Evolutionary conservation across 2,113 vertebrate species (phyloP).

Genomic region (Anarhynchus alexandrinus): DNA sequence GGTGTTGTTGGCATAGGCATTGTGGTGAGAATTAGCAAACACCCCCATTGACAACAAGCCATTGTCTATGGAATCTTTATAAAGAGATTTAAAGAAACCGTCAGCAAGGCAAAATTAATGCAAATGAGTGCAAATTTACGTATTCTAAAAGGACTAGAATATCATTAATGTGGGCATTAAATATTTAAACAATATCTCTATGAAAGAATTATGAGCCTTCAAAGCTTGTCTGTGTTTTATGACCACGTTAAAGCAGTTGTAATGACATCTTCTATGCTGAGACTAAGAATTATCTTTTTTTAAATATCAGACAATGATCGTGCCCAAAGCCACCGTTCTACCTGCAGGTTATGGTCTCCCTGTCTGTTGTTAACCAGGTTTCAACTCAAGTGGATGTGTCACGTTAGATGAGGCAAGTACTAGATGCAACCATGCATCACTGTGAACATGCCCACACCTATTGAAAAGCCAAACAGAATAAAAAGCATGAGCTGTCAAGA

Average conservation of each 20-base stretch:
- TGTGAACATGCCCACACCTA: neutral
- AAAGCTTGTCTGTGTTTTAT: neutral
- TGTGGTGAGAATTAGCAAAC: neutral
- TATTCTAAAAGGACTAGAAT: conserved; percentile 54
- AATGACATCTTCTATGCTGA: neutral
- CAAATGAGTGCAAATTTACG: conserved; percentile 43
- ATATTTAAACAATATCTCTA: conserved; percentile 63
- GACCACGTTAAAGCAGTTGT: neutral
- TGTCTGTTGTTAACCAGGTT: neutral
- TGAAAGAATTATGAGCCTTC: conserved; percentile 51
- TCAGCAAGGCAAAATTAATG: conserved; percentile 42
- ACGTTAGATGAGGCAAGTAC: neutral
- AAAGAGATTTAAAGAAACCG: neutral
- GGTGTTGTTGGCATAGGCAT: neutral
- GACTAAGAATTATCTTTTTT: neutral
- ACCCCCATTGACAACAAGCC: neutral
- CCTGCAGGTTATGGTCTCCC: neutral
- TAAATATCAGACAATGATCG: neutral
- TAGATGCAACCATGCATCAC: too few relatives aligned
- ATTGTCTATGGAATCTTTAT: neutral
- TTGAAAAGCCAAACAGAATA: neutral
- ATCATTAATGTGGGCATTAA: conserved; percentile 56
- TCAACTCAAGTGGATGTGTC: neutral
- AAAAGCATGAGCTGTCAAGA: accelerated
- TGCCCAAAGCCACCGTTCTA: neutral